Percentiles rank a stretch among this genome's conserved stretches.
These are phyloP conservation scores for Eugnorisma glareosa DNA, from an alignment of 2,888 invertebrate genomes.

Conservation along the genomic window DNA sequence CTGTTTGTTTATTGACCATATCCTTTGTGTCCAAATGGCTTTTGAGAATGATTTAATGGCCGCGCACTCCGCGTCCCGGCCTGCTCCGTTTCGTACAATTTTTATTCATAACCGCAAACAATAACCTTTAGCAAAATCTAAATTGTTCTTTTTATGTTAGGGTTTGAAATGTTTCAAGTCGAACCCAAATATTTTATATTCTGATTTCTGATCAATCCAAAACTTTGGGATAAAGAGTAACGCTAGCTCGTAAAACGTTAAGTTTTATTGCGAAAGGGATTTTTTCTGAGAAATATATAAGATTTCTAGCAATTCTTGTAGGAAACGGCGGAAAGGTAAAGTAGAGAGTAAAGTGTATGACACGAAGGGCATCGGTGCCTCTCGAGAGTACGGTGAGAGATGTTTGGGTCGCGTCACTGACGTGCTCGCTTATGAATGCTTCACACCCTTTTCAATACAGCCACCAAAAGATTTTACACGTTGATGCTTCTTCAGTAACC, in stretches of 20 bases:
- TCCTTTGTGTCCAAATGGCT: conserved; percentile 85
- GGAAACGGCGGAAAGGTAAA: conserved; percentile 77
- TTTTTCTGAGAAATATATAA: conserved; percentile 73
- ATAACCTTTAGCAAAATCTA: conserved; percentile 74
- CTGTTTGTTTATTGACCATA: conserved; percentile 87
- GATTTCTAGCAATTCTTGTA: conserved; percentile 72
- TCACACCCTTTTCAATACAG: conserved; percentile 78
- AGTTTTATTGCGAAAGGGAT: conserved; percentile 70
- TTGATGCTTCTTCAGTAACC: conserved; percentile 74
- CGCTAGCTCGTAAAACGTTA: conserved; percentile 70
- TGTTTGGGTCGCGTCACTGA: conserved; percentile 84
- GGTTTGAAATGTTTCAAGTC: conserved; percentile 61
- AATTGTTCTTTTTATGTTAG: conserved; percentile 70
- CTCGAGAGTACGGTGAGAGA: conserved; percentile 84
- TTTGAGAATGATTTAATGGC: conserved; percentile 83
- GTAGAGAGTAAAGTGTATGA: conserved; percentile 79
- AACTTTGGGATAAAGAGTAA: conserved; percentile 69
- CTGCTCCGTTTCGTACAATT: conserved; percentile 74
- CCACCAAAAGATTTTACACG: conserved; percentile 75
- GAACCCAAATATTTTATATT: conserved; percentile 66
- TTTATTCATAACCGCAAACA: conserved; percentile 78
- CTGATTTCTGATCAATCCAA: conserved; percentile 66
- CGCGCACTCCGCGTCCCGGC: conserved; percentile 70
- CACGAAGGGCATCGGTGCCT: conserved; percentile 80
- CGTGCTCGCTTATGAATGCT: conserved; percentile 84